Evolutionary conservation across 1,140 invertebrate genomes (phyloP), one percentile per base, ranked within the genome.

Genomic region (Chrysoperla carnea): DNA sequence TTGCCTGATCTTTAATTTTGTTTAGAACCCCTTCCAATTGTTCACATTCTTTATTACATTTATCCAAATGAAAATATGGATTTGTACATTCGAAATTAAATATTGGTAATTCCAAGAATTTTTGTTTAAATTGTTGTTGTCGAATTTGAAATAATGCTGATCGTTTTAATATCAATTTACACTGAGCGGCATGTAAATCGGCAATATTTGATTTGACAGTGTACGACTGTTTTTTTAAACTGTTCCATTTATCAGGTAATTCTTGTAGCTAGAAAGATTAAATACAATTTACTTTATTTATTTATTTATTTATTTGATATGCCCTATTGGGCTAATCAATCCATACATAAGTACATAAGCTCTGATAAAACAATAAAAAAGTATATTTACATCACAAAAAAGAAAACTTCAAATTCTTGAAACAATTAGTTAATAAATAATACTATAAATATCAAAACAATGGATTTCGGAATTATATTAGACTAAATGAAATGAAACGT

Each of bases 161-260:
- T 8, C 72, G 63, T 44, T 75, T 73, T 40, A 70, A 66, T 29
- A 76, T 73, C 6, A 73, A 62, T 37, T 72, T 69, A 1, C 73
- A 68, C 49, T 77, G 73, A 33, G 70, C 66, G 6, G 70, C 67
- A 53, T 75, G 71, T 46, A 88, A 70, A 23, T 90, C 87, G 8
- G 77, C 80, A 29, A 93, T 85, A 23, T 78, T 69, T 58, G 91
- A 85, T 57, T 90, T 91, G n/a, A 84, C 76, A 40, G 78, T 75
- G 6, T 83, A 73, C 6, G 83, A 77, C 45, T 68, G 53, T 60
- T 91, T 90, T 59, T 94, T 89, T n/a, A 86, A 73, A 45, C 79
- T 81, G 28, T 61, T 70, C 92, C 92, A 97, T 49, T 75, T 73
- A 49, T 91, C 86, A 0, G 91, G 91, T 27, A 96, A 60, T 52